Base-by-base conservation (phyloP, 53 echinoderm and acorn worm species). In the Arbacia lixula region DNA sequence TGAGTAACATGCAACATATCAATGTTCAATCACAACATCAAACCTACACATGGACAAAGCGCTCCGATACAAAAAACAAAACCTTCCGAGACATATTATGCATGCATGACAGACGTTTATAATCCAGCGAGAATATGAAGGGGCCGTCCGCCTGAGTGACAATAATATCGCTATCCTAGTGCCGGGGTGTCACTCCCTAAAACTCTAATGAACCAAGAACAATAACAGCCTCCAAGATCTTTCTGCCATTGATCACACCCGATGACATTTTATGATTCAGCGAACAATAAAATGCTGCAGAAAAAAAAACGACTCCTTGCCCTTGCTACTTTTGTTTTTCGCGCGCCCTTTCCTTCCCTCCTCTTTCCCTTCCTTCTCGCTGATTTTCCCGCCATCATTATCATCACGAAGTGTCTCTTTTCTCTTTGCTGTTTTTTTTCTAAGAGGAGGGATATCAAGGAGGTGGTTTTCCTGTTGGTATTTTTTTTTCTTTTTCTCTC, bases 161-260 rank as follows among this genome's bases (percentile, higher is more conserved):
- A 69, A 69, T 69, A 43, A 46, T 69, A 69, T 69, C 69, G 26
- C 43, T 42, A 42, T 69, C 69, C 28, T 26, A 42, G 40, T 10
- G 43, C 25, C 17, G 52, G 60, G 78, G 78, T 77, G 78, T 77
- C 78, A 77, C 78, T 77, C 36, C 38, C 60, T 4, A 25, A 56
- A 43, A 39, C 27, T 26, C 3, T 77, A 77, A 77, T 77, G 78
- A 77, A 77, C 37, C 78, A 77, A 77, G 60, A 77, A 77, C 78
- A 77, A 77, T 58, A 36, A 22, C 38, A 60, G 26, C 20, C 36
- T 3, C 34, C 39, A 53, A 74, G 57, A 19, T 60, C 36, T 35
- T 35, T 34, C 60, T 37, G 34, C 34, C 49, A 77, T 77, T 36
- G 78, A 27, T 11, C 28, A 60, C 28, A 60, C 36, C 40, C 57